These are phyloP conservation scores for Marasmarcha lunaedactyla DNA, from an alignment of 2,888 invertebrate genomes.

Conservation along the genomic window DNA sequence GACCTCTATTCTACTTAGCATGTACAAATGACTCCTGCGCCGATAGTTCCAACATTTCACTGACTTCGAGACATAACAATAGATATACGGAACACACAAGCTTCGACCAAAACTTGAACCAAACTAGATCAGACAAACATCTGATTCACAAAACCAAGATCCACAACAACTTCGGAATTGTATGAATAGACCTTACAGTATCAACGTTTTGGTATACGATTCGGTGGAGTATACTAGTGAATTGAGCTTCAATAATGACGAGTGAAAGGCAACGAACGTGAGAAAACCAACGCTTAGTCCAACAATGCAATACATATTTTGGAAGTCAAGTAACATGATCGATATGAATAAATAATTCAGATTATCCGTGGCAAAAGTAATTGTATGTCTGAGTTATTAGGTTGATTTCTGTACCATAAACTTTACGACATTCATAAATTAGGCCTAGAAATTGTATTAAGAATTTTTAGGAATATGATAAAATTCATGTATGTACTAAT, in stretches of 20 bases:
- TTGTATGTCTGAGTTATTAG: slow-evolving; percentile 20
- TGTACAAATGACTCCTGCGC: not conserved
- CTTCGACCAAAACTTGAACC: not conserved
- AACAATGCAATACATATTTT: slow-evolving; percentile 57
- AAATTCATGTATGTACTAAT: no score
- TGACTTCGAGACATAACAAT: not conserved
- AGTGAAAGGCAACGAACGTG: slow-evolving; percentile 62
- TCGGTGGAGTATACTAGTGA: not conserved
- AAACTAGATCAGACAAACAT: not conserved
- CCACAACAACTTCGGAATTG: not conserved
- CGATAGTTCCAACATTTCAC: not conserved
- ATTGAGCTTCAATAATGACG: slow-evolving; percentile 9
- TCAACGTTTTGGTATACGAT: no score
- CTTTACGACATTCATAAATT: no score
- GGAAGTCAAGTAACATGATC: slow-evolving; percentile 46
- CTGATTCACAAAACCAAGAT: not conserved
- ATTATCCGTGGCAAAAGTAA: slow-evolving; percentile 36
- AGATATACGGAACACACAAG: not conserved
- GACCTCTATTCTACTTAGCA: not conserved
- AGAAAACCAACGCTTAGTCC: slow-evolving; percentile 56
- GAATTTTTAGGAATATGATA: no score
- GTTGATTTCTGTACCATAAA: not conserved
- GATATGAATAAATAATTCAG: slow-evolving; percentile 61
- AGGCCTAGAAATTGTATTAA: no score
- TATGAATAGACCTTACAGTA: not conserved